Evolutionary conservation across 1,140 invertebrate species (phyloP), one percentile per base, ranked within the genome.

Genomic region (Heliothis subflexa): DNA sequence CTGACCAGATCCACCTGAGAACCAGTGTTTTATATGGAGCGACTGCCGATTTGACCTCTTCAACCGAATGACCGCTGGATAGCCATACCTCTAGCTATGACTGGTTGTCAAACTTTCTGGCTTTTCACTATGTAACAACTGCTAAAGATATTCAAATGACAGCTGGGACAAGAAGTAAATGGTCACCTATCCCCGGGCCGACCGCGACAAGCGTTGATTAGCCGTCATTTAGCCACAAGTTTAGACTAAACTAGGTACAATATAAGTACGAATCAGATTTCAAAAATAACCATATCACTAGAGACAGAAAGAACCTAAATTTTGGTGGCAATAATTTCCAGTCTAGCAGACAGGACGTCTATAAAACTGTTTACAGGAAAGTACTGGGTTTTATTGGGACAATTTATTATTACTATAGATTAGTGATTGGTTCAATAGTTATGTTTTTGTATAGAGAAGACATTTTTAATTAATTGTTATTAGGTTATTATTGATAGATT

Each of bases 341-440:
- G 64, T 68, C 64, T 52, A 14, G 16, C 47, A 68, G 64, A 68
- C 64, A 68, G 12, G 5, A 21, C 16, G 64, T 14, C 21, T 12
- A 14, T 52, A 68, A 68, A 68, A 21, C 18, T 68, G 64, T 68
- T 68, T 68, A 68, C 64, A 50, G 47, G 13, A 50, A 68, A 68
- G 21, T 7, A 50, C 5, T n/a, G 11, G 33, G 10, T 64, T 64
- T 64, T 64, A 64, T 64, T 64, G 61, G 16, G 5, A 47, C 33
- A 47, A 64, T 66, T 28, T 50, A 68, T 68, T 50, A 25, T 52
- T 68, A 11, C 12, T 49, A 7, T 49, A 21, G 50, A 68, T 25
- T 13, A 11, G 47, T 68, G 47, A 21, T 68, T 28, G 4, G 33
- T 2, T 11, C 45, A 5, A 12, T 10, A 49, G n/a, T 12, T 66